Percentiles rank a stretch among this genome's conserved stretches.
Evolutionary conservation across 2,888 invertebrate genomes (phyloP).

Genomic region (Athetis lepigone): DNA sequence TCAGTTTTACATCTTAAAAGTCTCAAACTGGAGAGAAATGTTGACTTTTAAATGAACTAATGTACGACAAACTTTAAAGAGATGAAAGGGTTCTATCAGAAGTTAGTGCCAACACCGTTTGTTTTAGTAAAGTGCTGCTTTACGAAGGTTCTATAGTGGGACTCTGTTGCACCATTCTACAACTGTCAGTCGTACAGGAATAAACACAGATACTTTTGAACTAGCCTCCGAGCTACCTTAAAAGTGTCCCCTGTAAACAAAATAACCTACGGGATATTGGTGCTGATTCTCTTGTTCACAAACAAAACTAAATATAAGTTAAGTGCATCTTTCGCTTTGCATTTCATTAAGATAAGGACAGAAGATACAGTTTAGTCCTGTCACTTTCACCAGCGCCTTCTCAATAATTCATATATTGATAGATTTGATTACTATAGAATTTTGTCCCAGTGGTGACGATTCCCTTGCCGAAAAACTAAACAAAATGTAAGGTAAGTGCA

Average conservation of each 20-base stretch:
- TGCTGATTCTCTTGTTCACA: too few relatives aligned
- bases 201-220: background rate
- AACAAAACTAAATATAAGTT: too few relatives aligned
- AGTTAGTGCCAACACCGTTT: background rate
- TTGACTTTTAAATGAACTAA: constrained; percentile 10
- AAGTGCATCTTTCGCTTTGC: too few relatives aligned
- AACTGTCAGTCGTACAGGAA: background rate
- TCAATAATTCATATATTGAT: too few relatives aligned
- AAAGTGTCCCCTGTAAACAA: constrained; percentile 2
- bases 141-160: too few relatives aligned
- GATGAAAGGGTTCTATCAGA: background rate
- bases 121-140: background rate
- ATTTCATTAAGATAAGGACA: too few relatives aligned
- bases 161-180: background rate
- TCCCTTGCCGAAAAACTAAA: too few relatives aligned
- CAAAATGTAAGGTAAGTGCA: too few relatives aligned
- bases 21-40: background rate
- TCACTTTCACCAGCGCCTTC: too few relatives aligned
- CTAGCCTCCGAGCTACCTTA: background rate
- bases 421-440: too few relatives aligned
- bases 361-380: too few relatives aligned
- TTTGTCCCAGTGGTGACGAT: too few relatives aligned
- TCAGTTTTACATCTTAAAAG: background rate
- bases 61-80: background rate
- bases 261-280: background rate